These are phyloP conservation scores for Pelusios castaneus DNA, from an alignment of 2,113 vertebrate genomes.

Conservation along the genomic window DNA sequence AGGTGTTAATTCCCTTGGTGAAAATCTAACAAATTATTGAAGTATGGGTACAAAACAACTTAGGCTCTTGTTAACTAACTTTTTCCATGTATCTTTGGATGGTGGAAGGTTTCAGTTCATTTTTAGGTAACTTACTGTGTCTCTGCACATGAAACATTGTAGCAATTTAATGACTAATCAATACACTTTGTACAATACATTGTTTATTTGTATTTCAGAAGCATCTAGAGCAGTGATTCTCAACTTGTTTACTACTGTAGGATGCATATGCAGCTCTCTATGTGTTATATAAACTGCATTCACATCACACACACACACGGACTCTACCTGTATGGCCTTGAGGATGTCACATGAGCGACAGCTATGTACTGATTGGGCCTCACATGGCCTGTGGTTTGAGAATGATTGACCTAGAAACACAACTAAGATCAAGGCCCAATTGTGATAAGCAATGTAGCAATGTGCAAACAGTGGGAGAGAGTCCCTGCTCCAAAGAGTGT, in stretches of 20 bases:
- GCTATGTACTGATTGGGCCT: no score
- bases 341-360: no score
- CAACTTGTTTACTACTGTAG: no score
- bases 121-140: not conserved
- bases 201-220: not conserved
- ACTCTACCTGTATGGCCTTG: no score
- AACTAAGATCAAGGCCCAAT: not conserved
- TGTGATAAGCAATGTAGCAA: not conserved
- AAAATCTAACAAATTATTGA: slow-evolving; percentile 2
- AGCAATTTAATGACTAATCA: not conserved
- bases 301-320: no score
- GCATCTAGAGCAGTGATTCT: not conserved
- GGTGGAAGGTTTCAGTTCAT: not conserved
- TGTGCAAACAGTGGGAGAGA: not conserved
- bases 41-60: not conserved
- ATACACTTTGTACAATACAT: fast-evolving
- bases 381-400: no score
- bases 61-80: not conserved
- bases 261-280: no score
- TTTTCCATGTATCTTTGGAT: not conserved
- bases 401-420: not conserved
- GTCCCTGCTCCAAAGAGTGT: not conserved
- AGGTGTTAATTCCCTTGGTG: not conserved
- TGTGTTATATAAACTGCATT: no score
- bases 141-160: not conserved